These are phyloP conservation scores for Liasis olivaceus DNA, from an alignment of 2,797 vertebrate genomes.

Conservation along the genomic window DNA sequence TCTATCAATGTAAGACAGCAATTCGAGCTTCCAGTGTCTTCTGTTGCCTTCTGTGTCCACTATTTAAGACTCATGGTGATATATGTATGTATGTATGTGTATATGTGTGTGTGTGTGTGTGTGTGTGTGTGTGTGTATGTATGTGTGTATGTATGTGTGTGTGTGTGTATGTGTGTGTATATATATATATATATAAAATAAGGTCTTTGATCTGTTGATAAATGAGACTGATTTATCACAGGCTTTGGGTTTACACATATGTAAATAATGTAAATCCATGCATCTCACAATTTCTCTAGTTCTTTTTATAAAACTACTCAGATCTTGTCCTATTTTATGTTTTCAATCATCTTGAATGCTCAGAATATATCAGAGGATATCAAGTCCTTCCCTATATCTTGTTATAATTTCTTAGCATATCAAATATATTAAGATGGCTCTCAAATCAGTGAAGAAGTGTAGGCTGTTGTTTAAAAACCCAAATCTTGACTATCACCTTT, in stretches of 20 bases:
- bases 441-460: not conserved
- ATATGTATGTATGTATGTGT: too few relatives aligned
- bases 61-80: not conserved
- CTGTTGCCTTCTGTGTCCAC: not conserved
- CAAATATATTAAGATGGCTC: not conserved
- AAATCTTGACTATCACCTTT: not conserved
- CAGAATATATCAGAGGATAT: not conserved
- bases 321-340: conserved; percentile 26
- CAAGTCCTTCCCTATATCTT: too few relatives aligned
- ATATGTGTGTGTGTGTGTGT: too few relatives aligned
- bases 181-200: not conserved
- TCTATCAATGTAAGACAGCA: conserved; percentile 4
- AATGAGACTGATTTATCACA: conserved; percentile 10
- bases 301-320: conserved; percentile 2
- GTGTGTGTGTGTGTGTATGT: too few relatives aligned
- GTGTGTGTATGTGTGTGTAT: too few relatives aligned
- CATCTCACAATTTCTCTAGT: not conserved
- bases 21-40: conserved; percentile 20
- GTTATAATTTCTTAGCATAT: not conserved
- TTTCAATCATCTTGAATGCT: conserved; percentile 13
- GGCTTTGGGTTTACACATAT: not conserved
- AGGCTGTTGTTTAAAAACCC: not conserved
- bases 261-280: not conserved
- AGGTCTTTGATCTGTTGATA: conserved; percentile 18
- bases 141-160: too few relatives aligned